Evolutionary conservation across 2,888 invertebrate genomes (phyloP), one percentile per base, ranked within the genome.

Genomic region (Notocelia uddmanniana): DNA sequence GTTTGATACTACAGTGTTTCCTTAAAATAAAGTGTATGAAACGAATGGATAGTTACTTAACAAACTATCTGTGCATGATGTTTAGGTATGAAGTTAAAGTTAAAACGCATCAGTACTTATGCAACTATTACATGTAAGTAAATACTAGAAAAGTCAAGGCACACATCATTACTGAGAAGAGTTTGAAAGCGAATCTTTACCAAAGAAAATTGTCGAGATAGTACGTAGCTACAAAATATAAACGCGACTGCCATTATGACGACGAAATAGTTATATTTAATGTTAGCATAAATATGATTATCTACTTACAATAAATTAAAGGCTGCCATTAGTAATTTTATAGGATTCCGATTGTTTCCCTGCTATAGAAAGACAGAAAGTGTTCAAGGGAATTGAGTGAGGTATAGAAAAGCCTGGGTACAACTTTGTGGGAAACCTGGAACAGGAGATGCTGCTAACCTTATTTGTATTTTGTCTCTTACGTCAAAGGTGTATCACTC

Each of bases 241-340:
- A 52, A 67, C 62, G 37, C 45, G 68, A 72, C 72, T 72, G 72
- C 72, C 72, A 68, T 68, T 45, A 72, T 62, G 62, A 67, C 60
- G 67, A 72, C 72, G 68, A 72, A 72, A 72, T 72, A 87, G 89
- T 89, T 89, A 83, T 89, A 89, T 82, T 84, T 88, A 86, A 86
- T 81, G 77, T 86, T 88, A 89, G 84, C 79, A 80, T 87, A 80
- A 76, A 75, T 80, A 81, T 81, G 79, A 68, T 63, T 62, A 69
- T 68, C 62, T 68, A 78, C 76, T 78, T 77, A 85, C 80, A 80
- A 81, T 78, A 82, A 82, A 85, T 83, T 77, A 81, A 89, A 91
- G 89, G 91, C 92, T 90, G 91, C 88, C 87, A 85, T 81, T 85
- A 83, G 80, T 78, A 77, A 74, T 83, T n/a, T 86, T 88, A 62